phyloP scores from a whole-genome alignment of 2,888 invertebrate species.

The Acleris emargana region DNA sequence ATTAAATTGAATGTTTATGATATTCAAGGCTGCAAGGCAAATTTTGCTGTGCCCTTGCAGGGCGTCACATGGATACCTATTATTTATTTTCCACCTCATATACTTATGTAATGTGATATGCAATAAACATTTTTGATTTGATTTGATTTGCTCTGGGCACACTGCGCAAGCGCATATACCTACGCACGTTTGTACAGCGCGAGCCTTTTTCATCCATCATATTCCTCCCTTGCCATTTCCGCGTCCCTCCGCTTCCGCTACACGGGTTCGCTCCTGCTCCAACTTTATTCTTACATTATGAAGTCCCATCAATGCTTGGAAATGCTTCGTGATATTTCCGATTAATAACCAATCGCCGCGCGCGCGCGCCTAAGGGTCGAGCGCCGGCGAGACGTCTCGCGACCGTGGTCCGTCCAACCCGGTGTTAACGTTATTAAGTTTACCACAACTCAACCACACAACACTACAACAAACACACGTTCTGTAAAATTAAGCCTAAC shows the following conservation, averaged over 20 bases:
- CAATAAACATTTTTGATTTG: no score
- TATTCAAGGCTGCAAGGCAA: no score
- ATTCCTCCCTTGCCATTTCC: conserved; percentile 41
- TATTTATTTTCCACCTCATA: no score
- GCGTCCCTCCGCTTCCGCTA: conserved; percentile 41
- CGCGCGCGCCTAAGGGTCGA: conserved; percentile 75
- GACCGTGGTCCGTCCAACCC: no score
- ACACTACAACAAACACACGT: conserved; percentile 69
- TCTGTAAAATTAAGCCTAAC: conserved; percentile 44
- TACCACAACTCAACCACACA: conserved; percentile 39
- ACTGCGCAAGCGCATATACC: conserved; percentile 71
- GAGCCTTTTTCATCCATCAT: conserved; percentile 44
- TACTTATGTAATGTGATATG: no score
- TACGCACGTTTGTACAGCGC: conserved; percentile 68
- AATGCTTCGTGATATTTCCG: conserved; percentile 73
- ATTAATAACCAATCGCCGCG: conserved; percentile 73
- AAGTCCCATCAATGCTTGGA: conserved; percentile 68
- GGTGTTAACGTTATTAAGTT: no score
- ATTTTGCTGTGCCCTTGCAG: no score
- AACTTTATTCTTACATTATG: conserved; percentile 39
- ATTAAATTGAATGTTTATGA: no score
- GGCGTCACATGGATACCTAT: no score
- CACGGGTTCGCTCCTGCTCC: conserved; percentile 44
- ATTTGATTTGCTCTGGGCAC: conserved; percentile 42
- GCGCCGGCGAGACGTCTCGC: conserved; percentile 58